Evolutionary conservation across 2,888 invertebrate genomes (phyloP).

Genomic region (Trisateles emortualis): DNA sequence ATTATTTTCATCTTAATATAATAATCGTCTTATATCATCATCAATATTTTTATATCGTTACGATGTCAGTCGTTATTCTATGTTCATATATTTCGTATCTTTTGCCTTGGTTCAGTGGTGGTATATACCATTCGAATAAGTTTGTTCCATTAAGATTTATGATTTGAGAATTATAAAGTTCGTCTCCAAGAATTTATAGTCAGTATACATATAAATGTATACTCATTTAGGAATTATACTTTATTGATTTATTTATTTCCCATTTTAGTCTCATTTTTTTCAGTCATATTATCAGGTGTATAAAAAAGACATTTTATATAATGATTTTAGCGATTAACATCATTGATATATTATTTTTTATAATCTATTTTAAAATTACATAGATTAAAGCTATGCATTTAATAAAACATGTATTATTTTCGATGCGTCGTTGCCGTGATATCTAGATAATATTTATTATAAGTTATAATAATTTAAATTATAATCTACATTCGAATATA

Average conservation of each 20-base stretch:
- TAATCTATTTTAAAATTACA: constrained; percentile 63
- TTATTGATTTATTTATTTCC: constrained; percentile 50
- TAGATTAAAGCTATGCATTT: constrained; percentile 65
- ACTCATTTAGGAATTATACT: constrained; percentile 29
- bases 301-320: constrained; percentile 52
- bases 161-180: constrained; percentile 20
- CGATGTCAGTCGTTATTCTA: constrained; percentile 51
- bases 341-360: constrained; percentile 50
- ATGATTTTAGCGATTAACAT: constrained; percentile 48
- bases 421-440: constrained; percentile 63
- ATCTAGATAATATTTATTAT: constrained; percentile 34
- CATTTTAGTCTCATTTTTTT: constrained; percentile 65
- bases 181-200: constrained; percentile 18
- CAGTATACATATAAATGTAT: constrained; percentile 20
- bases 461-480: constrained; percentile 21
- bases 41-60: constrained; percentile 41
- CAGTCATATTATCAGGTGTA: constrained; percentile 60
- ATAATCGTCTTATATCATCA: constrained; percentile 36
- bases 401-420: constrained; percentile 54
- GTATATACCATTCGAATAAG: constrained; percentile 23
- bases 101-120: constrained; percentile 20
- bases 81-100: constrained; percentile 29
- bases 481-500: constrained; percentile 11
- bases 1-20: constrained; percentile 47
- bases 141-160: constrained; percentile 15